A percentile compares a stretch with the other conserved stretches of the same genome.
Conservation (phyloP, 2,888 invertebrate species). For the Drosophila picticornis region DNA sequence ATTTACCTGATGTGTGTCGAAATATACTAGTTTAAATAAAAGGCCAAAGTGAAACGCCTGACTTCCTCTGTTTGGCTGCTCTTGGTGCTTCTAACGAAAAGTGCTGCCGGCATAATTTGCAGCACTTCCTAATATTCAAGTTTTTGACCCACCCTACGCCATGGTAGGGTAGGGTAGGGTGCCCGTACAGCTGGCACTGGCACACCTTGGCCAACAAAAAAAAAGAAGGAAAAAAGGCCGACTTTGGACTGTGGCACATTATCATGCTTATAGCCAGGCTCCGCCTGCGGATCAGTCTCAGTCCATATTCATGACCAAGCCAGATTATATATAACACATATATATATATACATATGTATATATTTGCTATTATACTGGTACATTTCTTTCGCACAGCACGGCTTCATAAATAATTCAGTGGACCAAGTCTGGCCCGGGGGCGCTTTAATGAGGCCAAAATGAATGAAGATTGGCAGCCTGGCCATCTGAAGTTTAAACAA, state of each 20-base stretch:
- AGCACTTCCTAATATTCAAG: conserved; percentile 74
- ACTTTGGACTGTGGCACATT: conserved; percentile 30
- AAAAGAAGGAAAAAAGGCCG: conserved; percentile 15
- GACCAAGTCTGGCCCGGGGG: conserved; percentile 65
- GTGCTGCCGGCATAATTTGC: conserved; percentile 74
- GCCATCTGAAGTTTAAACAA: conserved; percentile 71
- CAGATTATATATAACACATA: conserved; percentile 7
- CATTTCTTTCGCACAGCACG: conserved; percentile 44
- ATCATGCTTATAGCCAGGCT: conserved; percentile 22
- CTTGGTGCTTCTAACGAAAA: conserved; percentile 49
- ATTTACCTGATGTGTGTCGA: conserved; percentile 22
- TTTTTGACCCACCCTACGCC: conserved; percentile 36
- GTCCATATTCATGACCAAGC: conserved; percentile 21
- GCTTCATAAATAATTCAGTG: conserved; percentile 77
- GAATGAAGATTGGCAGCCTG: conserved; percentile 65
- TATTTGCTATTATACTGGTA: conserved; percentile 38
- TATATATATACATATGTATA: not conserved
- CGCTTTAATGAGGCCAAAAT: conserved; percentile 78
- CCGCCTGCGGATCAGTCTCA: not conserved
- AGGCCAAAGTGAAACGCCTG: conserved; percentile 42
- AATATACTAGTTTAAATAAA: conserved; percentile 55
- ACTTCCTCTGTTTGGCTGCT: conserved; percentile 33
- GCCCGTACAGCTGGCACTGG: conserved; percentile 6
- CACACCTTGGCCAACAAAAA: conserved; percentile 40
- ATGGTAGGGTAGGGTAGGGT: not conserved